phyloP scores from a whole-genome alignment of 2,113 vertebrate species.

The Alethe castanea region DNA sequence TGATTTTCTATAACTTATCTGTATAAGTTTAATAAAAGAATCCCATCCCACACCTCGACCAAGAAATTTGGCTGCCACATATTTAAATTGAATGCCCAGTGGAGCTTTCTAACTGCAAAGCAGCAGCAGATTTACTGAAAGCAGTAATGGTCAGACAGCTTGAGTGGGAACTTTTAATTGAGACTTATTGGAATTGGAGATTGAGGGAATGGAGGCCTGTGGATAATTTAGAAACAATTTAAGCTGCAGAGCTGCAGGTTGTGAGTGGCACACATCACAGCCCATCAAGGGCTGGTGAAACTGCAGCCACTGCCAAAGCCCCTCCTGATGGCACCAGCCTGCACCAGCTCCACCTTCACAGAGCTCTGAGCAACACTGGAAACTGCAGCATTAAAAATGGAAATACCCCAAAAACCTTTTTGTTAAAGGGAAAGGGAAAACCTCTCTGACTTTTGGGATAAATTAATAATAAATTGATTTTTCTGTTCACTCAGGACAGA shows the following conservation, averaged over 20 bases:
- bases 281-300: neutral
- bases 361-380: neutral
- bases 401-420: neutral
- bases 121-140: neutral
- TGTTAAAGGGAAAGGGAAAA: neutral
- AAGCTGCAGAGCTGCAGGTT: neutral
- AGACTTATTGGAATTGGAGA: conserved; percentile 2
- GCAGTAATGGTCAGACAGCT: neutral
- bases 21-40: neutral
- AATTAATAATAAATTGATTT: neutral
- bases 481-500: neutral
- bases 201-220: neutral
- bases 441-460: neutral
- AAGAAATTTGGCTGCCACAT: neutral
- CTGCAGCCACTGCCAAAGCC: neutral
- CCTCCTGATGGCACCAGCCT: neutral
- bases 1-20: neutral
- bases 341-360: neutral
- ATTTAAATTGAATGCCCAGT: neutral
- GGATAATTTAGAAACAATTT: neutral
- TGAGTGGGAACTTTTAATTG: neutral
- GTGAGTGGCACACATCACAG: neutral
- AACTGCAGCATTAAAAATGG: neutral
- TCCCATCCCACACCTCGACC: neutral
- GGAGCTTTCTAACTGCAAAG: neutral